A percentile compares a stretch with the other conserved stretches of the same genome.
Evolutionary conservation across 1,140 invertebrate genomes (phyloP).

Genomic region (Diabrotica undecimpunctata): DNA sequence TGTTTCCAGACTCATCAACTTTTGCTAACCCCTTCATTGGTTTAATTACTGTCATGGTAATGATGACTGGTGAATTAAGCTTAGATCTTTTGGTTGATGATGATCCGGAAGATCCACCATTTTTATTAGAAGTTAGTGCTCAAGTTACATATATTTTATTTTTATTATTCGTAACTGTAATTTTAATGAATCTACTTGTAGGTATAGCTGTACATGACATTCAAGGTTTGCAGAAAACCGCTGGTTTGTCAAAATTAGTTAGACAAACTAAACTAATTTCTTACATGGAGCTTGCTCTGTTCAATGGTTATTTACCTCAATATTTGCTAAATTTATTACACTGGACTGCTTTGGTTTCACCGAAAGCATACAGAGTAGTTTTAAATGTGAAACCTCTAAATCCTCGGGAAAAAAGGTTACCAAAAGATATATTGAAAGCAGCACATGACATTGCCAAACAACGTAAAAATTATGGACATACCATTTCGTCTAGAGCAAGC

Average conservation of each 20-base stretch:
- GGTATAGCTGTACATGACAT: constrained; percentile 80
- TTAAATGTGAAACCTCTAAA: constrained; percentile 75
- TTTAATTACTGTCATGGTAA: constrained; percentile 77
- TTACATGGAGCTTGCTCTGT: constrained; percentile 68
- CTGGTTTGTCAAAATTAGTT: constrained; percentile 69
- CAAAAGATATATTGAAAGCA: constrained; percentile 68
- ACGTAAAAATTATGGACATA: constrained; percentile 63
- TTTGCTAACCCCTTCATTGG: constrained; percentile 76
- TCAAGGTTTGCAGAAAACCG: constrained; percentile 72
- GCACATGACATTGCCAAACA: constrained; percentile 72
- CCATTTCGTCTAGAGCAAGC: constrained; percentile 57
- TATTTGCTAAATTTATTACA: constrained; percentile 68
- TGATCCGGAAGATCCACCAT: constrained; percentile 57
- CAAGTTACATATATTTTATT: constrained; percentile 72
- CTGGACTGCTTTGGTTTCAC: constrained; percentile 69
- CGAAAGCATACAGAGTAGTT: constrained; percentile 71
- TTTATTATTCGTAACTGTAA: constrained; percentile 73
- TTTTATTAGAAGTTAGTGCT: constrained; percentile 64
- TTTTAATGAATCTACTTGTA: constrained; percentile 76
- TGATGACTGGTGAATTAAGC: constrained; percentile 86
- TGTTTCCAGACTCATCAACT: constrained; percentile 74
- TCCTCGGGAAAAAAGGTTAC: constrained; percentile 73
- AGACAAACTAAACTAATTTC: constrained; percentile 74
- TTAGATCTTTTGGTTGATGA: constrained; percentile 65
- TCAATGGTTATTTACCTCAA: constrained; percentile 67